phyloP scores from a whole-genome alignment of 2,888 invertebrate genomes.

The Blera fallax region DNA sequence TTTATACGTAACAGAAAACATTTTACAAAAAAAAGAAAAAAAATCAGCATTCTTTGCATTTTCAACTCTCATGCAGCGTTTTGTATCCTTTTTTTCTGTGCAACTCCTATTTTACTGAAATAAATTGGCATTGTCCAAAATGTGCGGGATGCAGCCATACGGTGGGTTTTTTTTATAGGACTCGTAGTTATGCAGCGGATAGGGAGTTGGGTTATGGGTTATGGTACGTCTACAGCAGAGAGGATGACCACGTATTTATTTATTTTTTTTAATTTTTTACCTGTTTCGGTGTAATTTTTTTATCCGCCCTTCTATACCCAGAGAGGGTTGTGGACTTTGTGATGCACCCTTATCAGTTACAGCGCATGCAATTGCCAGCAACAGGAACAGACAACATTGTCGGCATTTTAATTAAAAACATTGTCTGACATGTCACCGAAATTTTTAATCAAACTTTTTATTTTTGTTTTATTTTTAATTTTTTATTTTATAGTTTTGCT shows the following conservation, averaged over 20 bases:
- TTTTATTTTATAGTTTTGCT: background rate
- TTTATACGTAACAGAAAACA: constrained; percentile 50
- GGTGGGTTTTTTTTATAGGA: constrained; percentile 37
- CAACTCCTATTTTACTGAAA: constrained; percentile 42
- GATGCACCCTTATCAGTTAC: constrained; percentile 64
- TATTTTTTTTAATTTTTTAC: constrained; percentile 50
- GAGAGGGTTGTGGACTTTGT: background rate
- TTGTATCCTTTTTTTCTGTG: constrained; percentile 13
- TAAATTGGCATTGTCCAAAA: constrained; percentile 70
- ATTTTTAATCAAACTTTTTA: constrained; percentile 68
- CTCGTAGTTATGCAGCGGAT: background rate
- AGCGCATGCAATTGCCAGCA: constrained; percentile 59
- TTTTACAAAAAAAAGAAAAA: background rate
- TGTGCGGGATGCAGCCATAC: constrained; percentile 56
- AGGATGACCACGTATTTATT: constrained; percentile 64
- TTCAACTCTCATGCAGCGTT: constrained; percentile 8
- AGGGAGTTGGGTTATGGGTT: background rate
- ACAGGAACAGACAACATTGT: constrained; percentile 67
- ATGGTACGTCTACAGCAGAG: constrained; percentile 25
- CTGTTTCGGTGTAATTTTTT: constrained; percentile 58
- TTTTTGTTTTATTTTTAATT: background rate
- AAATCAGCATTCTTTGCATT: constrained; percentile 55
- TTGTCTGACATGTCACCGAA: constrained; percentile 70
- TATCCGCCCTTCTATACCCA: background rate
- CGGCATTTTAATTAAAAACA: constrained; percentile 72